Evolutionary conservation across 2,888 invertebrate species (phyloP), one percentile per base, ranked within the genome.

Genomic region (Dolichomitus sp.): DNA sequence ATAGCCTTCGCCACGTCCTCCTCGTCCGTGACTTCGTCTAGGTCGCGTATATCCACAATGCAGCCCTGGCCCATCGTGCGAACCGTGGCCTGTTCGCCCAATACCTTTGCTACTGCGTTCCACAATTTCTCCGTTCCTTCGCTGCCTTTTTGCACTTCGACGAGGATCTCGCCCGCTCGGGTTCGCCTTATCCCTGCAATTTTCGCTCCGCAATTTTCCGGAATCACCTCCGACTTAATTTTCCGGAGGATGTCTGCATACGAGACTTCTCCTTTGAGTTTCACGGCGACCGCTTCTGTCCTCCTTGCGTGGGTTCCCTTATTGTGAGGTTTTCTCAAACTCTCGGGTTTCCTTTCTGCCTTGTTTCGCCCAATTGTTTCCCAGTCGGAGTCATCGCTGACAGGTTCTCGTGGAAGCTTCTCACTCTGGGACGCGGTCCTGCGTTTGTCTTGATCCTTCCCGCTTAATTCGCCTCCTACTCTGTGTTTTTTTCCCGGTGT

Each of bases 1-100:
- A 79, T 52, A 0, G 73, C 57, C 1, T 12, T 30, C 0, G 0
- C 14, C 2, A 73, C 11, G 0, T 73, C 66, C 0, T 5, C 42
- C 14, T 74, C 48, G 40, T 80, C 52, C 12, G 80, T 80, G 45
- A 19, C 57, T 57, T 80, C 73, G 27, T 73, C 74, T n/a, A 80
- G n/a, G 57, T 80, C 74, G 2, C 19, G 74, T 14, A 80, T 66
- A 33, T 80, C 73, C 2, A 80, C 12, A 3, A 57, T 80, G 12
- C 4, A 11, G 54, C 30, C 57, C 37, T 17, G 54, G 2, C 7
- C 27, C 65, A 75, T 75, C 3, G 70, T 37, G 48, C 40, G 59
- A 2, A 78, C 78, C 12, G 54, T 74, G 0, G 40, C 74, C 37
- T 74, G 7, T 4, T 27, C 63, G 2, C 40, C 40, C 14, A 65